These are phyloP conservation scores for Chlamydotis undulata DNA, from an alignment of 2,113 vertebrate species.

Conservation along the genomic window DNA sequence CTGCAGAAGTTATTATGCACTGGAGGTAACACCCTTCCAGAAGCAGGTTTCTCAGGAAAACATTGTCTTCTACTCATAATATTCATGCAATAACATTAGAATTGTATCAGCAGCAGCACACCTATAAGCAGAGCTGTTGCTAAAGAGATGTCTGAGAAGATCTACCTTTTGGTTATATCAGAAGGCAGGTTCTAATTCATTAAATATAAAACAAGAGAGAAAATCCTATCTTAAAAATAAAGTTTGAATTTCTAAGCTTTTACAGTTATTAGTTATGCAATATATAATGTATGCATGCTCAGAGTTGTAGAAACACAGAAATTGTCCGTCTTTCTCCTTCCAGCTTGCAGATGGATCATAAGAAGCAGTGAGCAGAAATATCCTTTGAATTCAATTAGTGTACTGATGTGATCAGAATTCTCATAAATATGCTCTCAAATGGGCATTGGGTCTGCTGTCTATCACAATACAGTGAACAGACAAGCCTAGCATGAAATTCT, in stretches of 20 bases:
- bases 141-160: background rate
- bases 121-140: background rate
- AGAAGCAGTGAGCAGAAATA: background rate
- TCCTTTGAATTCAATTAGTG: background rate
- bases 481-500: conserved; percentile 6
- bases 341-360: background rate
- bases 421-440: background rate
- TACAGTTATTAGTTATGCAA: background rate
- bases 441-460: background rate
- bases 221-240: background rate
- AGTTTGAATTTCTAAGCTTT: background rate
- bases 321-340: background rate
- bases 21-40: background rate
- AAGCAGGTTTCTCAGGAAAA: background rate
- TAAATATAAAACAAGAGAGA: background rate
- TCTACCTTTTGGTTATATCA: background rate
- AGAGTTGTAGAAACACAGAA: background rate
- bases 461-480: background rate
- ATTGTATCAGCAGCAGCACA: background rate
- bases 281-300: background rate
- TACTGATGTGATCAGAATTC: background rate
- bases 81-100: background rate
- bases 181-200: background rate
- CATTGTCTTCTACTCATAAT: background rate
- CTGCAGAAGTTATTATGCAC: background rate